Conservation (phyloP, 2,113 vertebrate genomes). For the Gambusia holbrooki region DNA sequence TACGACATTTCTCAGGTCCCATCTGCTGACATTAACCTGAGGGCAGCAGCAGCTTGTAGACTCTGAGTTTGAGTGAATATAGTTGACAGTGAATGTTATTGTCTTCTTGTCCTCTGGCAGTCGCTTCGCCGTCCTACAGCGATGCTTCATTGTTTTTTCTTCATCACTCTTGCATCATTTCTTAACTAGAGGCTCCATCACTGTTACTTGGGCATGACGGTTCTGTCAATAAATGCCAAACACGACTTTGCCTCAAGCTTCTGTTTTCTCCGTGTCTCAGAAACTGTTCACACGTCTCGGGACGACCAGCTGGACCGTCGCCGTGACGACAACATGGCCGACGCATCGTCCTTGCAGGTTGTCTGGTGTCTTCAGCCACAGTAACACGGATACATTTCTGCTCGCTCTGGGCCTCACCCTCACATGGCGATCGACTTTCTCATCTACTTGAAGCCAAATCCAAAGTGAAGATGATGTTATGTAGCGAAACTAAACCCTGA, state of each 20-base stretch:
- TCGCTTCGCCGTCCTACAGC: neutral
- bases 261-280: neutral
- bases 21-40: conserved; percentile 17
- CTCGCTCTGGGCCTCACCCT: no score
- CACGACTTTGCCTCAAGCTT: neutral
- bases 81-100: neutral
- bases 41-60: neutral
- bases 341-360: neutral
- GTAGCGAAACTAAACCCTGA: no score
- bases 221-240: neutral
- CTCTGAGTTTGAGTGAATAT: no score
- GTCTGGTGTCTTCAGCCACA: neutral
- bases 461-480: no score
- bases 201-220: neutral
- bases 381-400: no score
- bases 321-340: neutral
- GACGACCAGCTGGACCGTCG: neutral
- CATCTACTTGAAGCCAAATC: no score
- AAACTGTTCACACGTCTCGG: neutral
- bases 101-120: neutral
- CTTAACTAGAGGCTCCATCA: neutral
- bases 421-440: no score
- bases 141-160: neutral
- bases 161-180: neutral
- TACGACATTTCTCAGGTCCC: neutral